phyloP scores from a whole-genome alignment of 2,888 invertebrate species.

The Cordylochernes scorpioides region DNA sequence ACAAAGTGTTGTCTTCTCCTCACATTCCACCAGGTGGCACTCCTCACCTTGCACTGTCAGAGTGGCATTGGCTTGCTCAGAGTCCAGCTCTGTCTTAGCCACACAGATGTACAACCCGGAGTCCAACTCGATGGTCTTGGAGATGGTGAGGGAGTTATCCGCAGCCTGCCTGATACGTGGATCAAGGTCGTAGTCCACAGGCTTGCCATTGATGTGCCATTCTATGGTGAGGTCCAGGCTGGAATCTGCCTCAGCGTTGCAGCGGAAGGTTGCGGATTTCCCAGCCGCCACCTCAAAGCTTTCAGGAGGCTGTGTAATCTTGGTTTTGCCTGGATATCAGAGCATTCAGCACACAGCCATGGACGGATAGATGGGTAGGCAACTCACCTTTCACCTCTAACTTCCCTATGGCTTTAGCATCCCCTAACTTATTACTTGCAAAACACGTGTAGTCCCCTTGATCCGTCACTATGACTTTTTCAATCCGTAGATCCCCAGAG shows the following conservation, averaged over 20 bases:
- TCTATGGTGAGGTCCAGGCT: constrained; percentile 46
- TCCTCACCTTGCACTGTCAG: constrained; percentile 56
- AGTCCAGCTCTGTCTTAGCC: constrained; percentile 64
- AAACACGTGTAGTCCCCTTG: constrained; percentile 74
- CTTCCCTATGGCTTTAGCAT: constrained; percentile 46
- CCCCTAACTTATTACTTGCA: constrained; percentile 73
- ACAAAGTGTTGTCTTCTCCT: too few relatives aligned
- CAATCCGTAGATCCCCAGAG: constrained; percentile 53
- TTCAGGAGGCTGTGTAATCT: constrained; percentile 59
- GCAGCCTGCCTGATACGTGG: constrained; percentile 44
- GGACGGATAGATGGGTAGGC: background rate
- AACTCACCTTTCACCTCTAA: constrained; percentile 48
- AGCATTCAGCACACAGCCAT: background rate
- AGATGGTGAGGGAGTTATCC: constrained; percentile 77
- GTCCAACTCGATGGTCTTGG: constrained; percentile 75
- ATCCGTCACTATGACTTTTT: constrained; percentile 55
- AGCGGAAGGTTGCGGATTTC: constrained; percentile 57
- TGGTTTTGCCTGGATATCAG: constrained; percentile 37
- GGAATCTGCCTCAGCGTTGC: constrained; percentile 72
- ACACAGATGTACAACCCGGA: constrained; percentile 85
- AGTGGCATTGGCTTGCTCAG: constrained; percentile 54
- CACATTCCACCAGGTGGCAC: too few relatives aligned
- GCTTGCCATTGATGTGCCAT: constrained; percentile 62
- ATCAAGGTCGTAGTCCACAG: constrained; percentile 62
- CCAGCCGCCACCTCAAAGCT: constrained; percentile 78